phyloP scores from a whole-genome alignment of 2,113 vertebrate species.

The Tympanuchus pallidicinctus region DNA sequence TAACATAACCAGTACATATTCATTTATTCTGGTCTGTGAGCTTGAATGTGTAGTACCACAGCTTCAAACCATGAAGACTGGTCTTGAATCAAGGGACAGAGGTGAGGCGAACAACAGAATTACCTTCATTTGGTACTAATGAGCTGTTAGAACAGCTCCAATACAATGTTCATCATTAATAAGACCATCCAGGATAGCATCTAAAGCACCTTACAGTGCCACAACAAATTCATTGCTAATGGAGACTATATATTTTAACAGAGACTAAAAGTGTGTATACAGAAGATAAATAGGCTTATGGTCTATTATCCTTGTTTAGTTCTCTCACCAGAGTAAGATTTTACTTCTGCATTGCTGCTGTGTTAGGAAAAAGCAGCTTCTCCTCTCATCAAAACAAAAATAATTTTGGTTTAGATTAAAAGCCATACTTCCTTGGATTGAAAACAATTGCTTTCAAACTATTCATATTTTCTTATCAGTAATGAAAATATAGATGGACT shows the following conservation, averaged over 20 bases:
- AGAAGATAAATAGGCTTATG: background rate
- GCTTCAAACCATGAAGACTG: background rate
- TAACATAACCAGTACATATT: background rate
- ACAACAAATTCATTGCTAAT: background rate
- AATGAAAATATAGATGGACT: background rate
- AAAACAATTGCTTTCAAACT: background rate
- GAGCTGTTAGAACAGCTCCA: background rate
- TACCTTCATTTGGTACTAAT: background rate
- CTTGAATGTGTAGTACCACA: background rate
- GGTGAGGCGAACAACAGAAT: background rate
- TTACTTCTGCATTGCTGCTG: background rate
- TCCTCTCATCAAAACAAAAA: background rate
- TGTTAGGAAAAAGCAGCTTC: background rate
- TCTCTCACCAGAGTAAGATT: background rate
- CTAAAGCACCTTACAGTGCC: background rate
- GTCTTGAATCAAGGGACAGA: background rate
- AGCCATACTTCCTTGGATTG: accelerated
- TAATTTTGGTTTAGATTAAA: background rate
- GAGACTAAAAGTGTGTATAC: background rate
- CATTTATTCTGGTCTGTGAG: background rate
- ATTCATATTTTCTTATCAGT: background rate
- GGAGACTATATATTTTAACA: background rate
- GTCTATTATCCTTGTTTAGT: background rate
- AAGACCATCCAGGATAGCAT: background rate
- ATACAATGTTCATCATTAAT: background rate